A percentile compares a stretch with the other conserved stretches of the same genome.
phyloP scores from a whole-genome alignment of 2,797 vertebrate species.

The Sebastes goodei region DNA sequence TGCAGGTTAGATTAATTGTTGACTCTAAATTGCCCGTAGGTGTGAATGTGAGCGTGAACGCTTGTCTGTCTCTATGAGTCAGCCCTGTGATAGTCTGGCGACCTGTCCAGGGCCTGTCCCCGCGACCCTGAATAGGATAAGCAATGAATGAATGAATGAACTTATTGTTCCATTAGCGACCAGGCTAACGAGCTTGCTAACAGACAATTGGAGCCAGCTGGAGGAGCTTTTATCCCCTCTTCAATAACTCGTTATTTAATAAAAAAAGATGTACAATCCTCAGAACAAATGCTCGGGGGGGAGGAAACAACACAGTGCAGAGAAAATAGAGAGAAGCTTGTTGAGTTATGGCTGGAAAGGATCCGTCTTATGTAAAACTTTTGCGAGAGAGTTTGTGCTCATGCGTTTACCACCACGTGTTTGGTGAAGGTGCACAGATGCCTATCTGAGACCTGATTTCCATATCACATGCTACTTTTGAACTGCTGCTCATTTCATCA shows the following conservation, averaged over 20 bases:
- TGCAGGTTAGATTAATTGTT: no score
- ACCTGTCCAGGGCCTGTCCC: no score
- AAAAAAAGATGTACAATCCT: background rate
- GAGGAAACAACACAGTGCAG: background rate
- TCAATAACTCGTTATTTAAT: background rate
- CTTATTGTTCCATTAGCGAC: background rate
- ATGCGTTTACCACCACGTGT: background rate
- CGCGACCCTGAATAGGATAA: no score
- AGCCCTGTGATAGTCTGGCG: no score
- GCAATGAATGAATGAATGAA: no score
- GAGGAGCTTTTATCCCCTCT: background rate
- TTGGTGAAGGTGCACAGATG: background rate
- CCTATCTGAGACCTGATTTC: constrained; percentile 1
- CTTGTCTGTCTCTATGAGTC: no score
- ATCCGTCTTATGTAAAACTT: no score
- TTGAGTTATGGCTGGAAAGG: no score
- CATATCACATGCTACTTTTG: constrained; percentile 19
- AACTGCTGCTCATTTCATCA: constrained; percentile 33
- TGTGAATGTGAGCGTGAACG: no score
- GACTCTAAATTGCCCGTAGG: no score
- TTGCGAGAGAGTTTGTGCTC: no score
- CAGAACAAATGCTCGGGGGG: background rate
- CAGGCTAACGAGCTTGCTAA: background rate
- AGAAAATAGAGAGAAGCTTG: background rate
- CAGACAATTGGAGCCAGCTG: no score